These are phyloP conservation scores for Montipora sp. DNA, from an alignment of 64 coral and sea anemone species.

Conservation along the genomic window DNA sequence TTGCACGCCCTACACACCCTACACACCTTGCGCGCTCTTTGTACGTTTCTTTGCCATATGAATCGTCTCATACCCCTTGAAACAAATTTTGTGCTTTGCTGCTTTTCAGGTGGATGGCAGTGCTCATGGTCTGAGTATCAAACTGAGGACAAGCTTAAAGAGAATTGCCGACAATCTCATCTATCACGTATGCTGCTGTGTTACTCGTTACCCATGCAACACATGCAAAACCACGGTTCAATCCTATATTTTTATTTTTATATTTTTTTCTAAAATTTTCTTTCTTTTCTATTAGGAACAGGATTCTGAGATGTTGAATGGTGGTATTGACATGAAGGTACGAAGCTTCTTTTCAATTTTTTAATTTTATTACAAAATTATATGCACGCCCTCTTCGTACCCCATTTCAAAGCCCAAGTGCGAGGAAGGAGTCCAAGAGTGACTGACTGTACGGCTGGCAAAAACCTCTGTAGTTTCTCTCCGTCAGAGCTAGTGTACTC, in stretches of 20 bases:
- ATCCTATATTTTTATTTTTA: neutral
- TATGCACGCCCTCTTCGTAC: no score
- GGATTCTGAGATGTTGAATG: conserved; percentile 13
- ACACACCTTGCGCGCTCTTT: no score
- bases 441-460: no score
- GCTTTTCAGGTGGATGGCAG: conserved; percentile 82
- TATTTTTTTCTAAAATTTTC: neutral
- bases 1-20: no score
- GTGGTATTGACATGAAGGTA: conserved; percentile 61
- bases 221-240: no score
- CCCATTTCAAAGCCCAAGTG: no score
- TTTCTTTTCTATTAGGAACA: conserved; percentile 26
- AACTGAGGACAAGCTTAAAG: conserved; percentile 92
- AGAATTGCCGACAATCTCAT: conserved; percentile 97
- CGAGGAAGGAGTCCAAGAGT: no score
- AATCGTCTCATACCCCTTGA: no score
- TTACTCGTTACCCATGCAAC: neutral
- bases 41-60: no score
- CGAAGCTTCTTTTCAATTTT: neutral
- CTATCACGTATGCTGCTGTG: conserved; percentile 10
- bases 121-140: conserved; percentile 87
- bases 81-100: neutral
- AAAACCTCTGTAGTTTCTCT: no score
- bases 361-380: no score
- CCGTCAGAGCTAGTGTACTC: no score